A percentile compares a stretch with the other conserved stretches of the same genome.
Evolutionary conservation across 2,888 invertebrate genomes (phyloP).

Genomic region (Trisateles emortualis): DNA sequence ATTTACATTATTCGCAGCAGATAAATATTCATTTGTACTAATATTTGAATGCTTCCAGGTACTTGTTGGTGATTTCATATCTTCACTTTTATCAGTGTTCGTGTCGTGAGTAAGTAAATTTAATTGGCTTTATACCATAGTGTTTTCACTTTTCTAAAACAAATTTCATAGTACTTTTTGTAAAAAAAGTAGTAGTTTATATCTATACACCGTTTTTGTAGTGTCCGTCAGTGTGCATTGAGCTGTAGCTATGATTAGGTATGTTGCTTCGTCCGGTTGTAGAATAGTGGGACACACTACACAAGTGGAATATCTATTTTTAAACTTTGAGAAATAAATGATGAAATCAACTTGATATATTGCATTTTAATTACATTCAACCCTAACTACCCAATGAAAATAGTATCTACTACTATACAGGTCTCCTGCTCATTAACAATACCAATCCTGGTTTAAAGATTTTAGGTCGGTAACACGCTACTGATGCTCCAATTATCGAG

Average conservation of each 20-base stretch:
- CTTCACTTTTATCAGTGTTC: not conserved
- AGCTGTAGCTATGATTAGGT: conserved; percentile 35
- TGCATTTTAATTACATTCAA: conserved; percentile 29
- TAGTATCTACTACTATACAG: too few species aligned
- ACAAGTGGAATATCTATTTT: conserved; percentile 20
- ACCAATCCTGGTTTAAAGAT: too few species aligned
- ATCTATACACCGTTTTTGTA: conserved; percentile 11
- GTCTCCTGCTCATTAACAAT: too few species aligned
- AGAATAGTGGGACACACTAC: conserved; percentile 37
- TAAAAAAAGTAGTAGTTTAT: not conserved
- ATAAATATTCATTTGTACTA: too few species aligned
- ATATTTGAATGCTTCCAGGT: conserved; percentile 14
- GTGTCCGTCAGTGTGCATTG: conserved; percentile 32
- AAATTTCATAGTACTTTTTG: not conserved
- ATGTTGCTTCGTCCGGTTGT: conserved; percentile 30
- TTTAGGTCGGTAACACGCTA: too few species aligned
- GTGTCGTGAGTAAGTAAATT: conserved; percentile 1
- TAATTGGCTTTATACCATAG: not conserved
- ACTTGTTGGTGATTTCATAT: not conserved
- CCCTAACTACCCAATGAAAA: conserved; percentile 1
- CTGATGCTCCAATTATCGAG: too few species aligned
- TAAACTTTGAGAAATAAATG: conserved; percentile 35
- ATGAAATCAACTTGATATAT: conserved; percentile 8
- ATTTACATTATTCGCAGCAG: too few species aligned
- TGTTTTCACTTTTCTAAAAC: not conserved